Conservation (phyloP, 2,113 vertebrate genomes). For the Myanophis thanlyinensis region DNA sequence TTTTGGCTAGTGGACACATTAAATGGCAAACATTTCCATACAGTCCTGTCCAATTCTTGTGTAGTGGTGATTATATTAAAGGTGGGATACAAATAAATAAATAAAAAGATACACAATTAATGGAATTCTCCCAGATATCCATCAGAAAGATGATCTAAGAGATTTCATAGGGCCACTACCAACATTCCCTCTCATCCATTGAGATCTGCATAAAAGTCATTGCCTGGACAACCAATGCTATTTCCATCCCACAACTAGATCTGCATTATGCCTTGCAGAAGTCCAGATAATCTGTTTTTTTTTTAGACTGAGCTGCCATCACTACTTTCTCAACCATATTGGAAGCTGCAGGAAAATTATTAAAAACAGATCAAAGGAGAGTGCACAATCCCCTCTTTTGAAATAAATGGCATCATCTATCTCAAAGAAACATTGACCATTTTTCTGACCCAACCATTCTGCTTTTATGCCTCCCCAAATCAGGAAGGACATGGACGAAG, state of each 20-base stretch:
- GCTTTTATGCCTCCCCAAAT: background rate
- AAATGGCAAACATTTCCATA: too few species aligned
- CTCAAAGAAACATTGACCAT: background rate
- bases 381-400: background rate
- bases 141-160: too few species aligned
- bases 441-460: background rate
- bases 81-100: too few species aligned
- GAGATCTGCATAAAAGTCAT: background rate
- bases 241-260: background rate
- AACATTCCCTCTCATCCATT: background rate
- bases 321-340: background rate
- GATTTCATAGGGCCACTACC: too few species aligned
- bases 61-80: too few species aligned
- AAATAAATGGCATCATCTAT: background rate
- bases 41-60: too few species aligned
- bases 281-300: background rate
- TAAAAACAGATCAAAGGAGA: background rate
- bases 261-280: background rate
- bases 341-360: background rate
- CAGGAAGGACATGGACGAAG: background rate
- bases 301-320: background rate
- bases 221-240: background rate
- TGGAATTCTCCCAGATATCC: too few species aligned
- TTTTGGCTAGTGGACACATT: too few species aligned
- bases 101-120: too few species aligned